phyloP scores from a whole-genome alignment of 2,113 vertebrate genomes.

The Spheniscus mendiculus region DNA sequence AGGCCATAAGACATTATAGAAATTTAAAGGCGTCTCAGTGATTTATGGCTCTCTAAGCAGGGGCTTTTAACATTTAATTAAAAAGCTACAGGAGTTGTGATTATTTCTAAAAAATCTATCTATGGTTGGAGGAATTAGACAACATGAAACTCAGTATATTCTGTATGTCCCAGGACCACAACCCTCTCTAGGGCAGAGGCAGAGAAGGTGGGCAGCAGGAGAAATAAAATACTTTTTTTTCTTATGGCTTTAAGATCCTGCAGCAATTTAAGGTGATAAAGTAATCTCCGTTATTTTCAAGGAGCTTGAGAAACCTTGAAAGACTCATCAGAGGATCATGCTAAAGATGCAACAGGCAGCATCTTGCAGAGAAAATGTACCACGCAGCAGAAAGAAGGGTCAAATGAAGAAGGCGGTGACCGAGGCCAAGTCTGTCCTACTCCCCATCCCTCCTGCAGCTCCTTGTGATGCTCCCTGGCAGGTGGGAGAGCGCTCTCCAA shows the following conservation, averaged over 20 bases:
- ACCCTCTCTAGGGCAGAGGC: background rate
- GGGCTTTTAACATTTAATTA: constrained; percentile 70
- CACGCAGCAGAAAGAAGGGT: background rate
- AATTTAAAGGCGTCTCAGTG: constrained; percentile 51
- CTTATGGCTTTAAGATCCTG: constrained; percentile 7
- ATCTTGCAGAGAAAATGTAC: background rate
- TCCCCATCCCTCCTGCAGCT: background rate
- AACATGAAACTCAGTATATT: background rate
- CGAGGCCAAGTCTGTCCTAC: fast-evolving
- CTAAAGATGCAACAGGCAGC: background rate
- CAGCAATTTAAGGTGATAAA: constrained; percentile 51
- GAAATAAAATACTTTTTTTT: background rate
- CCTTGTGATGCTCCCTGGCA: background rate
- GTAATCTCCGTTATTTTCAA: constrained; percentile 3
- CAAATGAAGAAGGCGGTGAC: background rate
- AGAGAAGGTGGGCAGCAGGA: background rate
- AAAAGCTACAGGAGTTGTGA: constrained; percentile 70
- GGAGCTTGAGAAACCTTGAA: background rate
- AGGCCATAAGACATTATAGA: background rate
- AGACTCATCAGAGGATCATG: background rate
- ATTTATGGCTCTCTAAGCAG: constrained; percentile 71
- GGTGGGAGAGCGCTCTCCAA: background rate
- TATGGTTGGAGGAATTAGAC: constrained; percentile 22
- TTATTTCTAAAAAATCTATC: constrained; percentile 69
- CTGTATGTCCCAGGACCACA: background rate